Evolutionary conservation across 2,113 vertebrate genomes (phyloP), one percentile per base, ranked within the genome.

Genomic region (Lamprotornis superbus): DNA sequence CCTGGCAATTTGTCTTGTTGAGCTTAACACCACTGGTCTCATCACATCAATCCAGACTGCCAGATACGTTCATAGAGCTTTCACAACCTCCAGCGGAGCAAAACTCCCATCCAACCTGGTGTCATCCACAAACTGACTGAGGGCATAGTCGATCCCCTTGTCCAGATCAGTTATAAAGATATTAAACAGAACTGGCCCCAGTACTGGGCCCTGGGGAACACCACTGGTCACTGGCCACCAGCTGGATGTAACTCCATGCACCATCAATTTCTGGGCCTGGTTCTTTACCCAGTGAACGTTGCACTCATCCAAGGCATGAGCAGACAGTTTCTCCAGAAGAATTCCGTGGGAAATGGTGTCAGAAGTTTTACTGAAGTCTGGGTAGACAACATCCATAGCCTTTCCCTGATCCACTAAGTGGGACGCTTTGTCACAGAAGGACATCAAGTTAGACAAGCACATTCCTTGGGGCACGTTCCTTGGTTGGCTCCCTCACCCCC

Each of bases 131-230:
- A 10, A 22, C 17, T 28, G 39, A 19, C 18, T 35, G 35, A 56
- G 25, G 14, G 2, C 0, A 0, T 12, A 4, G 14, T 59, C 0
- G 0, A 33, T 68, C 12, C 5, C 18, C 15, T 49, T 0, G 0
- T 42, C 15, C 31, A 56, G 47, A 7, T 42, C 12, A 57, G 0
- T 17, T 9, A 14, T 17, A 21, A 80, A 28, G 27, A 9, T 4
- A 15, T 14, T 25, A 42, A 49, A 25, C 18, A 44, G 47, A 6
- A 13, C 69, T 68, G 61, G 31, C 2, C 28, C 23, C 37, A 39
- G 8, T 33, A 9, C 37, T 22, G 44, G 39, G 8, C 20, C 11
- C 61, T 49, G 55, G 28, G 61, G 11, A 67, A 1, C 24, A 50
- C 9, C 22, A 2, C 31, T 56, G 35, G 13, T 40, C 25, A 23